Base-by-base conservation (phyloP, 2,888 invertebrate species). In the Drosophila neonasuta region DNA sequence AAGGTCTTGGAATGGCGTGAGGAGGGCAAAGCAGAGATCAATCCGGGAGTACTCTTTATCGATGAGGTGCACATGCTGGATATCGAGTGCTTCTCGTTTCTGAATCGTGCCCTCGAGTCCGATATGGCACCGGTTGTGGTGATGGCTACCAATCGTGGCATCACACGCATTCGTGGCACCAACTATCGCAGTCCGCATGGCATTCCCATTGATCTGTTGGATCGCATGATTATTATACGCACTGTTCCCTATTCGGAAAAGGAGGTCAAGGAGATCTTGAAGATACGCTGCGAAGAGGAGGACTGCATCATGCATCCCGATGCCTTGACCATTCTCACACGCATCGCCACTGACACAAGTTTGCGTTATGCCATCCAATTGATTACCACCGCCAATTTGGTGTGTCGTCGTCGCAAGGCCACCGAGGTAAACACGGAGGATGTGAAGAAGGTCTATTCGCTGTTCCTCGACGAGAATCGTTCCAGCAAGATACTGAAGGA, bases 31-130 rank as follows among this genome's bases (percentile, higher is more conserved):
- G 99, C 99, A 0, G 99, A 99, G 91, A 98, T 99, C 88, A 97
- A 99, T 36, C 99, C 99, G 0, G 99, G 99, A 0, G 99, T 99
- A 2, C 92, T 99, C 2, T 99, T 99, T 88, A 96, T 99, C 74
- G 99, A 99, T 88, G 99, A 99, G 93, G 96, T 97, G 0, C 99
- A 99, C 90, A 99, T 99, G 99, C 92, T 99, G 75, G 99, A 99
- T 90, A 97, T 99, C 45, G 99, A 99, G 90, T 99, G 99, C 89
- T 99, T 99, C 92, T 99, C 99, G 0, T 99, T 96, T 91, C 92
- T 99, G 7, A 99, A 99, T 92, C 94, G 99, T 5, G 99, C 99
- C 0, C 91, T 99, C 29, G 99, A 99, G 89, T 96, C 96, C 46
- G 99, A 99, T 86, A 97, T 99, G 93, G 96, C 99, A 0, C 99